A percentile compares a stretch with the other conserved stretches of the same genome.
phyloP scores from a whole-genome alignment of 2,888 invertebrate species.

The Xestia ashworthii region DNA sequence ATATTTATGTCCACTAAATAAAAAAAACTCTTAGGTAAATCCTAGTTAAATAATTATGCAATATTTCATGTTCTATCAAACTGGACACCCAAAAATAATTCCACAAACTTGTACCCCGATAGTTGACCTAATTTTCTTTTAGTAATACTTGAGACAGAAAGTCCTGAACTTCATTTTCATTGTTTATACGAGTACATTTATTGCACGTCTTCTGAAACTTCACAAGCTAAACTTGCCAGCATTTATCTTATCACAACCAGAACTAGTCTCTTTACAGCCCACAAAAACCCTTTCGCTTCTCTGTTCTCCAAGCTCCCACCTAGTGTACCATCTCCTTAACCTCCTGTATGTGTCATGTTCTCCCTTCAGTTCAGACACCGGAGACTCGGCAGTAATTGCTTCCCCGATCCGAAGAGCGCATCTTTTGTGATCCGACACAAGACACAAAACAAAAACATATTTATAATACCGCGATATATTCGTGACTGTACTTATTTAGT shows the following conservation, averaged over 20 bases:
- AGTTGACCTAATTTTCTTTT: neutral
- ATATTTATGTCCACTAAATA: neutral
- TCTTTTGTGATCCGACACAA: constrained; percentile 77
- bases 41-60: neutral
- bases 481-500: constrained; percentile 54
- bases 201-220: neutral
- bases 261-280: neutral
- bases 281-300: neutral
- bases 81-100: neutral
- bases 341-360: constrained; percentile 76
- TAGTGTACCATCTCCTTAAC: constrained; percentile 68
- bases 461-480: constrained; percentile 69
- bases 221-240: neutral
- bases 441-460: constrained; percentile 80
- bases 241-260: neutral
- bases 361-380: constrained; percentile 77
- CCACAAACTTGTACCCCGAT: neutral
- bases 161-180: neutral
- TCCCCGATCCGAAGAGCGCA: constrained; percentile 76
- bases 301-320: neutral
- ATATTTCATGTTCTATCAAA: neutral
- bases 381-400: constrained; percentile 82
- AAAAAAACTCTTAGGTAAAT: neutral
- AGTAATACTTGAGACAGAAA: neutral
- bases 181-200: neutral